Evolutionary conservation across 1,140 invertebrate genomes (phyloP), one percentile per base, ranked within the genome.

Genomic region (Monomorium pharaonis): DNA sequence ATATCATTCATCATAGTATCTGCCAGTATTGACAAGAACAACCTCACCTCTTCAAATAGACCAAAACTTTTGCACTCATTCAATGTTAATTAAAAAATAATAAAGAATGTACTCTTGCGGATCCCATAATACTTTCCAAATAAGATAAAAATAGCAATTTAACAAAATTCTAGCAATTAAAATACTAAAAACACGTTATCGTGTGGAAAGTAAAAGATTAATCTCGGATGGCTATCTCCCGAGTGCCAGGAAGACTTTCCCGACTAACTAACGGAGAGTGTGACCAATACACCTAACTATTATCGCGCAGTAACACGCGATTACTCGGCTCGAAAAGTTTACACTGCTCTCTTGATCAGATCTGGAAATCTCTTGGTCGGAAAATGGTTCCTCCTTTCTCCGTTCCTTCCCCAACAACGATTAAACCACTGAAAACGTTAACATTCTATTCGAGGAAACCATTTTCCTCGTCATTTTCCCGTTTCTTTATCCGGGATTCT

Each of bases 401-500:
- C n/a, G n/a, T n/a, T n/a, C n/a, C n/a, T n/a, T n/a, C n/a, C 27
- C 10, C 49, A 12, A 67, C 56, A 37, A 24, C 12, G 33, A 54
- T 21, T 54, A 74, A 54, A 44, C 77, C 27, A 51, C 18, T 60
- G 65, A 84, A 86, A 85, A 92, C 85, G 84, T 89, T 92, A 92
- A 92, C 88, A 76, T 86, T 83, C 81, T 65, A 78, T 67, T 67
- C 2, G 12, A 37, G 88, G 90, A 89, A 91, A 91, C 89, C 88
- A 91, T 86, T 92, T 91, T 89, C 78, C 90, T 88, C 85, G 18
- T 88, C 86, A 60, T 89, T 92, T 91, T 89, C 81, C 63, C 69
- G 62, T 60, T 37, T 37, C 84, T 83, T 88, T 86, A 84, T 78
- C 51, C 74, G 60, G 9, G 51, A 78, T 86, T 72, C 87, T 84